Evolutionary conservation across 2,888 invertebrate species (phyloP).

Genomic region (Leptinotarsa rubiginosa): DNA sequence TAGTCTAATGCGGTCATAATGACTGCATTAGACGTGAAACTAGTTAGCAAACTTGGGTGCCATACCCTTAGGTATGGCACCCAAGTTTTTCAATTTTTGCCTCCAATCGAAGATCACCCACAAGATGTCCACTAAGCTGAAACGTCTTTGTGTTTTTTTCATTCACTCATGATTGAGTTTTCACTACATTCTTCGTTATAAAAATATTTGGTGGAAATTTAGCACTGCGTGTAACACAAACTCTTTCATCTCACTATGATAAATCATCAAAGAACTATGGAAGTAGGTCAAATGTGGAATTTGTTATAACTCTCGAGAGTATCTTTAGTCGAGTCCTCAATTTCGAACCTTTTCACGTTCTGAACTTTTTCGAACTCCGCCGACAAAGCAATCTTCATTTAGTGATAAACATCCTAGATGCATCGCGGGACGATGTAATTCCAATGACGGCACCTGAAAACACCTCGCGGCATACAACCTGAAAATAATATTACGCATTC

Average conservation of each 20-base stretch:
- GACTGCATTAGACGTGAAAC: no score
- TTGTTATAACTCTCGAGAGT: background rate
- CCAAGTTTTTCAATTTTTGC: no score
- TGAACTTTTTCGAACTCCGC: background rate
- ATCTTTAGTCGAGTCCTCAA: background rate
- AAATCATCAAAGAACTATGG: background rate
- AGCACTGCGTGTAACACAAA: background rate
- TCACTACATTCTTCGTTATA: no score
- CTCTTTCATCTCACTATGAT: background rate
- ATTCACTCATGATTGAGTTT: no score
- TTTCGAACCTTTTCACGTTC: slow-evolving; percentile 11
- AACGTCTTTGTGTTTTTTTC: no score
- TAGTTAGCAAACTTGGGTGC: no score
- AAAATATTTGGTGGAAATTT: background rate
- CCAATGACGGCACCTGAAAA: background rate
- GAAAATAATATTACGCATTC: background rate
- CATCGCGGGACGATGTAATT: background rate
- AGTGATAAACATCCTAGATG: slow-evolving; percentile 8
- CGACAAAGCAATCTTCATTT: slow-evolving; percentile 13
- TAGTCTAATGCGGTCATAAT: no score
- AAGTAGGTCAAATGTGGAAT: slow-evolving; percentile 2
- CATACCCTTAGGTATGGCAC: no score
- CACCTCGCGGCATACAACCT: background rate
- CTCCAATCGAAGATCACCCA: no score
- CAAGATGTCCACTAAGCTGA: no score